These are phyloP conservation scores for Drosophila koepferae DNA, from an alignment of 2,888 invertebrate species.

Conservation along the genomic window DNA sequence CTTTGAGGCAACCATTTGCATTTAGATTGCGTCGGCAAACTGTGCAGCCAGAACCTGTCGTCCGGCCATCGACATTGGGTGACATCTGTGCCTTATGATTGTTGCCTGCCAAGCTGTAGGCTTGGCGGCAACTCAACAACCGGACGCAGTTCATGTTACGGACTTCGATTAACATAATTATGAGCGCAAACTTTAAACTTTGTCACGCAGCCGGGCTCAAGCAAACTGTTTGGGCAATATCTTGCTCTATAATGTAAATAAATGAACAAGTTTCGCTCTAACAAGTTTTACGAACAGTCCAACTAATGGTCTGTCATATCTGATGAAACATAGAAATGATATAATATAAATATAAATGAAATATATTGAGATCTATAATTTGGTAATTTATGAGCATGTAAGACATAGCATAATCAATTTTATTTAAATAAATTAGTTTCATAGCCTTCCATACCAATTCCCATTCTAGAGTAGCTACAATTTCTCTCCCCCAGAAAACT, in stretches of 20 bases:
- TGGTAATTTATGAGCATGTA: too few relatives aligned
- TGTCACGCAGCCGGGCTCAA: conserved; percentile 13
- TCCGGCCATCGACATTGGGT: conserved; percentile 36
- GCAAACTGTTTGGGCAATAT: conserved; percentile 4
- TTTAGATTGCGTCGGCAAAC: conserved; percentile 71
- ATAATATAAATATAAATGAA: not conserved
- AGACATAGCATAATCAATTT: too few relatives aligned
- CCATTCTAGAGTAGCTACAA: not conserved
- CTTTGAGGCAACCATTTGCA: conserved; percentile 68
- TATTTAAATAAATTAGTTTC: too few relatives aligned
- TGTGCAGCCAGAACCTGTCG: conserved; percentile 25
- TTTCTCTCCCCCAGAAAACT: too few relatives aligned
- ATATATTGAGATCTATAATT: too few relatives aligned
- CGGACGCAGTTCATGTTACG: conserved; percentile 57
- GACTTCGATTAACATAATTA: conserved; percentile 72
- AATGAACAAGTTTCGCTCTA: not conserved
- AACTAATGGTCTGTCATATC: not conserved
- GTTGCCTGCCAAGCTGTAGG: conserved; percentile 64
- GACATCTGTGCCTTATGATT: conserved; percentile 71
- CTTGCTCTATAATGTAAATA: not conserved
- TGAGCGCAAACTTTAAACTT: conserved; percentile 52
- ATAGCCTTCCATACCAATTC: not conserved
- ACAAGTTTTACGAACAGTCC: not conserved
- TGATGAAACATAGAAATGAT: not conserved
- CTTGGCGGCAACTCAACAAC: conserved; percentile 45